Conservation (phyloP, 2,113 vertebrate genomes). For the Lanius ludovicianus region DNA sequence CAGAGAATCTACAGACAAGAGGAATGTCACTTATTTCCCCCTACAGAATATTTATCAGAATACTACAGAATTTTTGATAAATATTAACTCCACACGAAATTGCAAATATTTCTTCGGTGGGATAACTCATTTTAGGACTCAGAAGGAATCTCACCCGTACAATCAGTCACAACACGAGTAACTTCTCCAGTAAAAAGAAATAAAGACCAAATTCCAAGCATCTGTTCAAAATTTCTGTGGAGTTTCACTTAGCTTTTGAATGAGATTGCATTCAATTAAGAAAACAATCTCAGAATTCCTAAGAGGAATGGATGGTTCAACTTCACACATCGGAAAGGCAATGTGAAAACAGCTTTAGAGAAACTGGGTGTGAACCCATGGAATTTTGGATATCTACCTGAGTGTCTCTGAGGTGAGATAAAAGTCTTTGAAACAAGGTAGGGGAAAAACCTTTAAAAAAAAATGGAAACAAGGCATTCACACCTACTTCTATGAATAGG, state of each 20-base stretch:
- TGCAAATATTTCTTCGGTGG: not conserved
- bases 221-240: not conserved
- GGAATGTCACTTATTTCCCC: not conserved
- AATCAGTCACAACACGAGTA: not conserved
- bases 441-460: not conserved
- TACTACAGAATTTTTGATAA: not conserved
- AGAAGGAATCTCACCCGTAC: not conserved
- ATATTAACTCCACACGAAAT: not conserved
- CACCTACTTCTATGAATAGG: not conserved
- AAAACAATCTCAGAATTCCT: not conserved
- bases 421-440: not conserved
- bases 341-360: not conserved
- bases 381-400: not conserved
- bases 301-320: not conserved
- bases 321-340: not conserved
- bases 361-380: not conserved
- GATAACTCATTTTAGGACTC: not conserved
- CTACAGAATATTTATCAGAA: not conserved
- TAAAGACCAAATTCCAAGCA: not conserved
- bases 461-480: not conserved
- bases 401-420: not conserved
- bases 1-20: not conserved
- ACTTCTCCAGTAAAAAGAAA: not conserved
- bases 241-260: not conserved
- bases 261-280: not conserved